A percentile compares a stretch with the other conserved stretches of the same genome.
phyloP scores from a whole-genome alignment of 2,888 invertebrate species.

The Girardia tigrina region DNA sequence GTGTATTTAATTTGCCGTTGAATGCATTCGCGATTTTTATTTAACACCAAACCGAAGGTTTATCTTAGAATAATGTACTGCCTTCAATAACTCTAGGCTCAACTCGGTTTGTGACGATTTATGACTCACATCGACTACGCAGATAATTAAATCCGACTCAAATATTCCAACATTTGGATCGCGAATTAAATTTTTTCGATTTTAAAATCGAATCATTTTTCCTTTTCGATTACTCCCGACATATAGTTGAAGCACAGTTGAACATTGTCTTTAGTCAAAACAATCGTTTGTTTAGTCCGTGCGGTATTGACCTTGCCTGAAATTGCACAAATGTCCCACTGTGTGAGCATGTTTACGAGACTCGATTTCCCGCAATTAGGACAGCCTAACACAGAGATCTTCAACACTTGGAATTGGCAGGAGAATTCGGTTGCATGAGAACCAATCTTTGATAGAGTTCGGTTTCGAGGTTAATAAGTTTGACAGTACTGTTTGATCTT shows the following conservation, averaged over 20 bases:
- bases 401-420: constrained; percentile 33
- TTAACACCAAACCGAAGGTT: too few relatives aligned
- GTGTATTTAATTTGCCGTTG: constrained; percentile 39
- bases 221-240: constrained; percentile 29
- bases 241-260: constrained; percentile 36
- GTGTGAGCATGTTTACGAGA: constrained; percentile 36
- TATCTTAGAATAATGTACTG: constrained; percentile 60
- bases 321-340: constrained; percentile 32
- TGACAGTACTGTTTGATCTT: too few relatives aligned
- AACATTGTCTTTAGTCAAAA: constrained; percentile 36
- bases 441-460: neutral
- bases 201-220: neutral
- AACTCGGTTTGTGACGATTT: constrained; percentile 59
- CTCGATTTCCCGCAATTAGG: constrained; percentile 35
- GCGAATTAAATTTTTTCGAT: constrained; percentile 56
- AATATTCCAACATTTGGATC: constrained; percentile 55
- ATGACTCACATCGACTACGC: constrained; percentile 71
- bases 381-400: constrained; percentile 34
- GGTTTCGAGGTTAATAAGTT: too few relatives aligned
- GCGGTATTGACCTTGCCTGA: constrained; percentile 36
- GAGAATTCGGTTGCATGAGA: constrained; percentile 33
- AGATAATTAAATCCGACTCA: constrained; percentile 64
- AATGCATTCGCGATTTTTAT: constrained; percentile 18
- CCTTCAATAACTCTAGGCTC: constrained; percentile 59
- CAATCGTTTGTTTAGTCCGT: constrained; percentile 31